Evolutionary conservation across 2,888 invertebrate genomes (phyloP).

Genomic region (Spodoptera picta): DNA sequence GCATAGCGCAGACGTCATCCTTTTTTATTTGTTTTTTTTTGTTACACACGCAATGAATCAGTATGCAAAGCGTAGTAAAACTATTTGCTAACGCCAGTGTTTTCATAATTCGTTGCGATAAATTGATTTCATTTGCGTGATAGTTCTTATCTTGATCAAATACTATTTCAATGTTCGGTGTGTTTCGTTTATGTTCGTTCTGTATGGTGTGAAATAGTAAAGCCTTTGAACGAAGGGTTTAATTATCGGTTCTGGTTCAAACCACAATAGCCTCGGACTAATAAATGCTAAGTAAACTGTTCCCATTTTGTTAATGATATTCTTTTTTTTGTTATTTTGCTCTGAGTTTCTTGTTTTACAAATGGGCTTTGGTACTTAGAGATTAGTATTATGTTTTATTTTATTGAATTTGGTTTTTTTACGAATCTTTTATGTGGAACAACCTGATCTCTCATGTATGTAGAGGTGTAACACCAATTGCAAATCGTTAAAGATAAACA

Average conservation of each 20-base stretch:
- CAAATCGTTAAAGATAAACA: too few species aligned
- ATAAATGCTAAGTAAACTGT: slow-evolving; percentile 62
- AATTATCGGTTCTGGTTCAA: slow-evolving; percentile 68
- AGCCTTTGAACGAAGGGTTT: slow-evolving; percentile 69
- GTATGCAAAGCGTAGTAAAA: slow-evolving; percentile 42
- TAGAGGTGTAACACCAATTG: too few species aligned
- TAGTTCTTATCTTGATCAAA: slow-evolving; percentile 53
- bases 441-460: too few species aligned
- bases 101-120: slow-evolving; percentile 59
- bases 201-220: slow-evolving; percentile 63
- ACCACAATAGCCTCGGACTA: slow-evolving; percentile 58
- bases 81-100: slow-evolving; percentile 56
- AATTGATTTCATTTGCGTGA: slow-evolving; percentile 54
- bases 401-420: too few species aligned
- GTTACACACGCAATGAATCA: slow-evolving; percentile 62
- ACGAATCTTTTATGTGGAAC: too few species aligned
- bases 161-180: slow-evolving; percentile 19
- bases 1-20: slow-evolving; percentile 54
- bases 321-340: slow-evolving; percentile 46
- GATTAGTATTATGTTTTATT: too few species aligned
- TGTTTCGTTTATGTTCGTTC: slow-evolving; percentile 42
- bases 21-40: slow-evolving; percentile 43
- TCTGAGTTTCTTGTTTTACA: slow-evolving; percentile 6
- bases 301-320: slow-evolving; percentile 63
- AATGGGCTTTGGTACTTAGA: neutral